Conservation (phyloP, 2,797 vertebrate genomes). For the Enteromius thamalakanensis region DNA sequence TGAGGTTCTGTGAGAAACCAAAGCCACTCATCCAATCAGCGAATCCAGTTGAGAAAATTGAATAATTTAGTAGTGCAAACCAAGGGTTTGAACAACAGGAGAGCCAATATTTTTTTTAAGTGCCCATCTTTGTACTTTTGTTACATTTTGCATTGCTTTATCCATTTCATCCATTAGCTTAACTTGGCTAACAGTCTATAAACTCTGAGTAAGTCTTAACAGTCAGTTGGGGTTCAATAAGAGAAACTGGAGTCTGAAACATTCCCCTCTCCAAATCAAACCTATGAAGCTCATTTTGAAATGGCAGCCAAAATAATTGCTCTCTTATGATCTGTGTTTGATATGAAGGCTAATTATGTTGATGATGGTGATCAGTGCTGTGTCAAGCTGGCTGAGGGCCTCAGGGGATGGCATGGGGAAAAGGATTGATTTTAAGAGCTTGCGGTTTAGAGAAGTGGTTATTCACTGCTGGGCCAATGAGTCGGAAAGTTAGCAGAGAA, state of each 20-base stretch:
- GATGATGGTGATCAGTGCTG: conserved; percentile 49
- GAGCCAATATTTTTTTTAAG: neutral
- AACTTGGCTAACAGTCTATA: neutral
- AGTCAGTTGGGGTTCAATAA: neutral
- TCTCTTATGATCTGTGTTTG: conserved; percentile 47
- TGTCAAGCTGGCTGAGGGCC: conserved; percentile 40
- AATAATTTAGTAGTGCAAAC: neutral
- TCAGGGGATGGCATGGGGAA: conserved; percentile 30
- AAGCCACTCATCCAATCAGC: neutral
- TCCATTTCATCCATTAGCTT: neutral
- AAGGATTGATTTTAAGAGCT: conserved; percentile 39
- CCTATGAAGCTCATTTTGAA: conserved; percentile 31
- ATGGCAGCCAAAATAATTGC: conserved; percentile 43
- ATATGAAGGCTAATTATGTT: conserved; percentile 58
- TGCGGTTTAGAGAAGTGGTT: conserved; percentile 26
- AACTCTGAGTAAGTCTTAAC: conserved; percentile 1
- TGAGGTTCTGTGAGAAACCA: neutral
- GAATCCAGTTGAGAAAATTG: neutral
- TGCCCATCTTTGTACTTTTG: neutral
- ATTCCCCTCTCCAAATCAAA: neutral
- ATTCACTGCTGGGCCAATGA: conserved; percentile 9
- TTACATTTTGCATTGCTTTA: neutral
- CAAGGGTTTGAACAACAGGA: neutral
- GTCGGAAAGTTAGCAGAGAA: neutral
- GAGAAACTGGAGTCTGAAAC: neutral